These are phyloP conservation scores for Diachasmimorpha longicaudata DNA, from an alignment of 1,140 invertebrate genomes.

Conservation along the genomic window DNA sequence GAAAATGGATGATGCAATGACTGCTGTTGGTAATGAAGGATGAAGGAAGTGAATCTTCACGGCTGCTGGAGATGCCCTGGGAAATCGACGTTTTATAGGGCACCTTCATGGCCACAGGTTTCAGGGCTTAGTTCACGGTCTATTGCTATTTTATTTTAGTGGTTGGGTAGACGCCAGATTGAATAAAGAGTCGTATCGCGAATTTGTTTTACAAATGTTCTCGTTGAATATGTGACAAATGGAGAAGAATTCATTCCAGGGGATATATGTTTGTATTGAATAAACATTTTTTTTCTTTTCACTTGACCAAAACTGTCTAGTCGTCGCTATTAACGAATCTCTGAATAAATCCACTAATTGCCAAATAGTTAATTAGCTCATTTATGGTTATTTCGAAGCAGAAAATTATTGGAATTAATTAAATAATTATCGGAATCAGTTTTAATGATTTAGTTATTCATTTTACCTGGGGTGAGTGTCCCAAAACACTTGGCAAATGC, in stretches of 20 bases:
- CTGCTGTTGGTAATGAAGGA: background rate
- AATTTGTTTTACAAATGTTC: background rate
- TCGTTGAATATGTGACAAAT: background rate
- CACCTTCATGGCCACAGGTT: slow-evolving; percentile 7
- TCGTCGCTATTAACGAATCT: too few relatives aligned
- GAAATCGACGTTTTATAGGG: background rate
- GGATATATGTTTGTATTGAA: background rate
- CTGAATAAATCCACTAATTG: too few relatives aligned
- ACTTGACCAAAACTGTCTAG: too few relatives aligned
- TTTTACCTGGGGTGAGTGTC: too few relatives aligned
- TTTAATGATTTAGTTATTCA: too few relatives aligned
- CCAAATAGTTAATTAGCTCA: too few relatives aligned
- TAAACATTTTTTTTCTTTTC: background rate
- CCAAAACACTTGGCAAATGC: too few relatives aligned
- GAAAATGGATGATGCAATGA: background rate
- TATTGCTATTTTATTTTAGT: slow-evolving; percentile 4
- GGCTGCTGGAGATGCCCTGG: background rate
- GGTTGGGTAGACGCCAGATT: background rate
- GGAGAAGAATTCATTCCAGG: background rate
- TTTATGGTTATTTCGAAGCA: too few relatives aligned
- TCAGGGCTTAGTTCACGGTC: background rate
- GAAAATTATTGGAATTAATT: too few relatives aligned
- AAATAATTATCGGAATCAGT: too few relatives aligned
- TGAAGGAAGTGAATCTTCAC: background rate
- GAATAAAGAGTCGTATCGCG: background rate